Percentiles rank a stretch among this genome's conserved stretches.
These are phyloP conservation scores for Polia nebulosa DNA, from an alignment of 2,888 invertebrate species.

Conservation along the genomic window DNA sequence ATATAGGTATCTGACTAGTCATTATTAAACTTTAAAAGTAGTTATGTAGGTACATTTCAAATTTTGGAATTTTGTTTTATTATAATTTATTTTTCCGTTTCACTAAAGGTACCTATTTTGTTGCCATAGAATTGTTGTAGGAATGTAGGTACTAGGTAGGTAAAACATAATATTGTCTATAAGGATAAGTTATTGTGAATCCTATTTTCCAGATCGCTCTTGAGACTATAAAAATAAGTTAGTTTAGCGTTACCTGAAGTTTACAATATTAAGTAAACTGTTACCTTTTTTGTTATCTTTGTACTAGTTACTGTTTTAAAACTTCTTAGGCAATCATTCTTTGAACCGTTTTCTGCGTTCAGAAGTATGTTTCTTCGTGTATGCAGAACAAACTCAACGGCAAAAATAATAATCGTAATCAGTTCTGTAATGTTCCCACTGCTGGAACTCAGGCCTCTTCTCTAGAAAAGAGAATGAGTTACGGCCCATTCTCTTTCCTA, in stretches of 20 bases:
- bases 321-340: not conserved
- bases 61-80: too few relatives aligned
- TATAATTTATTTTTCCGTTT: not conserved
- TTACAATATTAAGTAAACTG: too few relatives aligned
- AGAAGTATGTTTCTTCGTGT: not conserved
- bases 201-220: not conserved
- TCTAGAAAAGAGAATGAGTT: too few relatives aligned
- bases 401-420: too few relatives aligned
- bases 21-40: not conserved
- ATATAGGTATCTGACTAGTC: not conserved
- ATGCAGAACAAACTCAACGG: not conserved
- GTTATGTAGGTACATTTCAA: too few relatives aligned
- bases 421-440: too few relatives aligned
- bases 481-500: too few relatives aligned
- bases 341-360: not conserved
- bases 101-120: not conserved
- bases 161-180: not conserved
- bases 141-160: not conserved
- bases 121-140: not conserved
- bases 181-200: not conserved
- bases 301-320: not conserved
- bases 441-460: too few relatives aligned
- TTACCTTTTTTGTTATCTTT: not conserved
- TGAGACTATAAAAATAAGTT: not conserved
- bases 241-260: conserved; percentile 7